Base-by-base conservation (phyloP, 2,113 vertebrate species). In the Gymnogyps californianus region DNA sequence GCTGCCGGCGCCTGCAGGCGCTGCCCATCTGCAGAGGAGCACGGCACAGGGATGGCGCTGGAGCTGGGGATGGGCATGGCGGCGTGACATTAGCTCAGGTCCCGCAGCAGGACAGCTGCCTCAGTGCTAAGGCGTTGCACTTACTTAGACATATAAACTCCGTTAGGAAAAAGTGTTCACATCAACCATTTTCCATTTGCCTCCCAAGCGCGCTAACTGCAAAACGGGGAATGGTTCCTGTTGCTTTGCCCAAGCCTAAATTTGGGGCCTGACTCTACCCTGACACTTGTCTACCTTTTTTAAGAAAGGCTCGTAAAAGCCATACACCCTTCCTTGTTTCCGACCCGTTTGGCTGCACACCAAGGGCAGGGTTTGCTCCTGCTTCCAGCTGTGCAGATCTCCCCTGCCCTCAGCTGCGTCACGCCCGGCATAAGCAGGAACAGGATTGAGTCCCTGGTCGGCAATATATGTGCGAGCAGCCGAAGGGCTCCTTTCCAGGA, bases 61-160 rank as follows among this genome's bases (percentile, higher is more conserved):
- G 64, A 71, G 51, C 14, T 83, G 62, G 42, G 24, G 22, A 28
- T 0, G 0, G 42, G 49, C 47, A 40, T 0, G 0, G 79, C 9
- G 6, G 25, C 6, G 3, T 29, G 36, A 70, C 20, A 69, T 55
- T 62, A 84, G 69, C 59, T 92, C 51, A 29, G 47, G 46, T 71
- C 42, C 69, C 13, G 7, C 2, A 0, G 38, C 47, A 62, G 51
- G 38, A n/a, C 21, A 75, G 57, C 82, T 44, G 28, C 47, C 36
- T 79, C 61, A 16, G 28, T 38, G 40, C 66, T 81, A 22, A 83
- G 54, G 66, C 21, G 1, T 26, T 65, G n/a, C 7, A 17, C 34
- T 92, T 61, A 17, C 34, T 92, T 61, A 25, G n/a, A 77, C 74
- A 92, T 89, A 92, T 54, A 83, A 90, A 87, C 86, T 29, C 32